Evolutionary conservation across 1,140 invertebrate species (phyloP), one percentile per base, ranked within the genome.

Genomic region (Vanessa atalanta): DNA sequence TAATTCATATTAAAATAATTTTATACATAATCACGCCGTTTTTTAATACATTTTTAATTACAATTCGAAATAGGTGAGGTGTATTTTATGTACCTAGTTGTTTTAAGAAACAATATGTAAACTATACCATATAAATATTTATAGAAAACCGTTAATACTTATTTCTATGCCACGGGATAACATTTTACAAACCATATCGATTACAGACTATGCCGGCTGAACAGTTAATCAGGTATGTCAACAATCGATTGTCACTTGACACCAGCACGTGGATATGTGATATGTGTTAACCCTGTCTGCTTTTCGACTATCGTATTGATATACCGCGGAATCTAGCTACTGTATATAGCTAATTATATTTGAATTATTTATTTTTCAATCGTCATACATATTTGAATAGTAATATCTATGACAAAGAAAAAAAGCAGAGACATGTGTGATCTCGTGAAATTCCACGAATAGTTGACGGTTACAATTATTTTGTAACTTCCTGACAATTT

Each of bases 201-300:
- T 53, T 53, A 53, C 51, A 53, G 15, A 16, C 51, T 9, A 53
- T 16, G 51, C 51, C 51, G 51, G 51, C 51, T 53, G 51, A 53
- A 53, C 51, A 53, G 51, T 53, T 53, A 53, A 53, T 53, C 51
- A 53, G 51, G 51, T 53, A 53, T 53, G 51, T 53, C 51, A 53
- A 53, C 51, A 53, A 53, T 53, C 51, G 51, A 53, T 53, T 53
- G 51, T 16, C n/a, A 16, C 51, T 53, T n/a, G 51, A 53, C 51
- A 53, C 51, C n/a, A 20, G n/a, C 51, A 53, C 51, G 51, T 53
- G 51, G 51, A 53, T 53, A 53, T 53, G 51, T 16, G 51, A 53
- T 53, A 53, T 53, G 51, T 53, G 51, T 26, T 60, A 60, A 60
- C 23, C 55, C 13, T 26, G 20, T 60, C 55, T 60, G 55, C 55